Evolutionary conservation across 2,888 invertebrate genomes (phyloP).

Genomic region (Leistus spinibarbis): DNA sequence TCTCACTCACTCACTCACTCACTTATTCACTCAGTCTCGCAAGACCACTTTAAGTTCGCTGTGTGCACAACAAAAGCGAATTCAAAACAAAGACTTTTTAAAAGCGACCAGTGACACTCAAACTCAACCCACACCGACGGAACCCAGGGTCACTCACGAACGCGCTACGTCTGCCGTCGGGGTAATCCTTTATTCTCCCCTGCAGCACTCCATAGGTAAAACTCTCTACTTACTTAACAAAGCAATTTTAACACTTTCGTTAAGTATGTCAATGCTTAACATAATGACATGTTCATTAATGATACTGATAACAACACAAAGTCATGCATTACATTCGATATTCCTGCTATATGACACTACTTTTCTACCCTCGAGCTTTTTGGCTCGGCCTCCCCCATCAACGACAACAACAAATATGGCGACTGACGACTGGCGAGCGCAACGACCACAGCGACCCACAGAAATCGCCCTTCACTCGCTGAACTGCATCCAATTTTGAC

Average conservation of each 20-base stretch:
- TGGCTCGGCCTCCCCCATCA: slow-evolving; percentile 66
- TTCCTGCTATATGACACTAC: slow-evolving; percentile 43
- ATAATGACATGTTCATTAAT: slow-evolving; percentile 23
- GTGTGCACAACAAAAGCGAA: slow-evolving; percentile 5
- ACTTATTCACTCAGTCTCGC: not conserved
- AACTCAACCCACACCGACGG: slow-evolving; percentile 46
- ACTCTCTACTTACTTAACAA: slow-evolving; percentile 21
- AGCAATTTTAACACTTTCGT: slow-evolving; percentile 24
- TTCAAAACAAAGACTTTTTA: slow-evolving; percentile 16
- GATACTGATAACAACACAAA: slow-evolving; percentile 10
- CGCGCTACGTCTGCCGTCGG: slow-evolving; percentile 18
- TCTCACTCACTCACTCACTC: slow-evolving; percentile 13
- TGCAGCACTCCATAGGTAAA: slow-evolving; percentile 40
- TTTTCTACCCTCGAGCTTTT: slow-evolving; percentile 47
- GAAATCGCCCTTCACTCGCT: slow-evolving; percentile 47
- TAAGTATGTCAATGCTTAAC: slow-evolving; percentile 21
- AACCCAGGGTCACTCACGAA: slow-evolving; percentile 44
- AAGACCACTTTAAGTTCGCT: not conserved
- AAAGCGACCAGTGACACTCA: slow-evolving; percentile 18
- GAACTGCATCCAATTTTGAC: slow-evolving; percentile 39
- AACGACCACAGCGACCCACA: slow-evolving; percentile 34
- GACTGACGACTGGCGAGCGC: slow-evolving; percentile 55
- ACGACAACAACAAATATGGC: slow-evolving; percentile 85
- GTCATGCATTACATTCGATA: slow-evolving; percentile 36
- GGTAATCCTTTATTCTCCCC: slow-evolving; percentile 41